Base-by-base conservation (phyloP, 1,140 invertebrate species). In the Pachypeltis micranthus region DNA sequence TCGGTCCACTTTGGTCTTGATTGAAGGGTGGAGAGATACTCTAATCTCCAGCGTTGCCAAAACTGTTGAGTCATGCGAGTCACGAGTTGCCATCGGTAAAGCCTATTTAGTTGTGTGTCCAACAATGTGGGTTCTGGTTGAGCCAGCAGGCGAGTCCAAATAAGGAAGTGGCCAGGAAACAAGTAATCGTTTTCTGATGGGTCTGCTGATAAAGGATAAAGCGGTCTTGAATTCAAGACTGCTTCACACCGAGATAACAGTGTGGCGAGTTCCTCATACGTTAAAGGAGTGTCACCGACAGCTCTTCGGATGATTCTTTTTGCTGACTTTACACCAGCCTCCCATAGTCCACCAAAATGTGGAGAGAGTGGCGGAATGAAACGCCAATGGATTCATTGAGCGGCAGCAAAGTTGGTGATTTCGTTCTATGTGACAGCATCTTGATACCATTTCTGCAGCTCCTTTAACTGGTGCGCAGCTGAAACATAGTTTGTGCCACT, bases 401-500 rank as follows among this genome's bases (percentile, higher is more conserved):
- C 23, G 2, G 44, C 14, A 10, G 47, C 28, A 29, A 28, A n/a
- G 7, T 16, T 3, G 24, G 19, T 16, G 26, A 29, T 55, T 4
- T 2, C 1, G 16, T 28, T 24, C n/a, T 31, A 19, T 29, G 47
- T 39, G 10, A 10, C 23, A 24, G 2, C 16, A n/a, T 12, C 25
- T n/a, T 12, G 29, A 10, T 19, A 34, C 59, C 56, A 24, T 19
- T n/a, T 19, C 29, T 59, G 51, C 16, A 59, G 16, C n/a, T 64
- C 63, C 26, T 59, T 59, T 12, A 67, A 16, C 12, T 66, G 56
- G 16, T 56, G 54, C 1, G 59, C 23, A n/a, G 69, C 67, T 25
- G 71, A 70, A 12, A 72, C 65, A 58, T 73, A 77, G 63, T 76
- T 77, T 1, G 69, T 72, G 0, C 72, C 75, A 55, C 72, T 71